phyloP scores from a whole-genome alignment of 2,888 invertebrate species.

The Strigamia maritima region DNA sequence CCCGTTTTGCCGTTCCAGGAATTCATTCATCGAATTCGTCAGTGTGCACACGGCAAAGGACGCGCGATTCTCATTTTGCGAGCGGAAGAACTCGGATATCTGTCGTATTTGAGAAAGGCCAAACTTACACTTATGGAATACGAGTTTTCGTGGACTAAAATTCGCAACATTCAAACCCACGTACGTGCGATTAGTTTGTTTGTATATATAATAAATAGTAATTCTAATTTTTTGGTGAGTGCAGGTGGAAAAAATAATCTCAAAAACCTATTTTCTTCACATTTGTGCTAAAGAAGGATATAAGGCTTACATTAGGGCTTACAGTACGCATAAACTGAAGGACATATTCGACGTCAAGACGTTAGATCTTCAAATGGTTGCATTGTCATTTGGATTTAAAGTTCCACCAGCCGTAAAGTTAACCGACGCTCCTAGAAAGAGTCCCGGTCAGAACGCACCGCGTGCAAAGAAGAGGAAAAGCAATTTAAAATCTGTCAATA shows the following conservation, averaged over 20 bases:
- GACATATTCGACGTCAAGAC: conserved; percentile 89
- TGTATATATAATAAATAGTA: too few relatives aligned
- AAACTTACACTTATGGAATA: conserved; percentile 94
- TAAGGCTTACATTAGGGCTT: conserved; percentile 91
- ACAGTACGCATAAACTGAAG: conserved; percentile 93
- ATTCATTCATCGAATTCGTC: conserved; percentile 96
- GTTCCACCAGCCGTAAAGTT: conserved; percentile 95
- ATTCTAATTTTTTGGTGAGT: conserved; percentile 50
- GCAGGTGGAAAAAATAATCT: conserved; percentile 92
- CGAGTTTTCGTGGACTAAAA: conserved; percentile 95
- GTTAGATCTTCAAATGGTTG: conserved; percentile 81
- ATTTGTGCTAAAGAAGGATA: conserved; percentile 94
- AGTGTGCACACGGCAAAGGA: conserved; percentile 91
- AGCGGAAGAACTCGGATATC: conserved; percentile 93
- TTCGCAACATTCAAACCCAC: conserved; percentile 93
- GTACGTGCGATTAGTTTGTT: conserved; percentile 55
- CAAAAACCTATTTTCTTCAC: conserved; percentile 92
- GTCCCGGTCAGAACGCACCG: neutral
- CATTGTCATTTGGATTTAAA: conserved; percentile 89
- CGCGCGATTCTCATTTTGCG: conserved; percentile 87
- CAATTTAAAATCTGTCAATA: neutral
- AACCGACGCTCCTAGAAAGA: conserved; percentile 47
- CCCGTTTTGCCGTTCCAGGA: too few relatives aligned
- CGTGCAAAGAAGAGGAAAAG: neutral
- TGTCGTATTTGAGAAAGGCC: conserved; percentile 87